Evolutionary conservation across 2,113 vertebrate genomes (phyloP).

Genomic region (Ginglymostoma cirratum): DNA sequence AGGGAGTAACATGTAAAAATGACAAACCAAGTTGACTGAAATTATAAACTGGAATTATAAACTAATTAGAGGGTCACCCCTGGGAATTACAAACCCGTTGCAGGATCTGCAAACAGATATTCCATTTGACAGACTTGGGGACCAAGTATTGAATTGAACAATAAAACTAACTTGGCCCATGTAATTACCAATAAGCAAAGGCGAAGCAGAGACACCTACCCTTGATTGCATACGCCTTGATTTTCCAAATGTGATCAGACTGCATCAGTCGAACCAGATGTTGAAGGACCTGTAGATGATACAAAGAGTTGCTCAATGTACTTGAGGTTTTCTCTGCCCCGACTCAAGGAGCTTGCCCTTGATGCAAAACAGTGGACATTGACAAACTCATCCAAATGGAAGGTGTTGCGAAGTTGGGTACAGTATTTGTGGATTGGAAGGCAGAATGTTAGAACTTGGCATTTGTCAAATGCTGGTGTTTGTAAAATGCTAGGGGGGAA

Average conservation of each 20-base stretch:
- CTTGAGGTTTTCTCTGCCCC: background rate
- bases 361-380: background rate
- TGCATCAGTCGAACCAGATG: constrained; percentile 48
- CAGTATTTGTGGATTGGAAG: too few species aligned
- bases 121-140: background rate
- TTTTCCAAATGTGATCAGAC: constrained; percentile 59
- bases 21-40: background rate
- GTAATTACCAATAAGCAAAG: too few species aligned
- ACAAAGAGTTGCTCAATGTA: background rate
- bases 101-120: background rate
- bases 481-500: too few species aligned
- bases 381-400: background rate
- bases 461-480: too few species aligned
- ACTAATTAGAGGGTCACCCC: background rate
- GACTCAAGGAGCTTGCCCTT: too few species aligned
- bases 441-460: too few species aligned
- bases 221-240: constrained; percentile 61
- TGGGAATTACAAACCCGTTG: background rate
- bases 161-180: background rate
- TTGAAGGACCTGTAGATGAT: constrained; percentile 43
- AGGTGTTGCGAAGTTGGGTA: background rate
- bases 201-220: constrained; percentile 45
- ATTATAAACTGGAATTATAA: background rate
- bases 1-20: background rate
- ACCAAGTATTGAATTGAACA: background rate